Conservation (phyloP, 2,113 vertebrate genomes). For the Indri indri region DNA sequence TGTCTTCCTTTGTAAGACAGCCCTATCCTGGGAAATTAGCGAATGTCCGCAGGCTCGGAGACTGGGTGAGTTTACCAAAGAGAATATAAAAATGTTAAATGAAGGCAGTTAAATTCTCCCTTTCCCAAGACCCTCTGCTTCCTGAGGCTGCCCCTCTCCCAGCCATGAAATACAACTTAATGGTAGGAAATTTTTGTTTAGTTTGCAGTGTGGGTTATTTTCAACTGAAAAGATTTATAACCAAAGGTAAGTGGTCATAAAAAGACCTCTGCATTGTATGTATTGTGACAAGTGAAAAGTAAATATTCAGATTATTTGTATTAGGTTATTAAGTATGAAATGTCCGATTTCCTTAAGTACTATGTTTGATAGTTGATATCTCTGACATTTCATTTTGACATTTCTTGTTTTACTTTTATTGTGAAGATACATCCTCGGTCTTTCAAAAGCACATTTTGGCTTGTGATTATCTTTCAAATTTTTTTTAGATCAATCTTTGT, state of each 20-base stretch:
- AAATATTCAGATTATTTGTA: not conserved
- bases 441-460: too few relatives aligned
- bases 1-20: not conserved
- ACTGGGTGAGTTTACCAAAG: not conserved
- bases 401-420: too few relatives aligned
- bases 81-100: not conserved
- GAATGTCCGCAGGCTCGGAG: not conserved
- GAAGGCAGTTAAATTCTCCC: not conserved
- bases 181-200: not conserved
- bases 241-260: not conserved
- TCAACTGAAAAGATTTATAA: not conserved
- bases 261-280: not conserved
- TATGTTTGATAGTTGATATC: too few relatives aligned
- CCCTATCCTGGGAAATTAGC: not conserved
- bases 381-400: too few relatives aligned
- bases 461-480: too few relatives aligned
- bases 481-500: too few relatives aligned
- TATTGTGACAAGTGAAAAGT: not conserved
- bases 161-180: not conserved
- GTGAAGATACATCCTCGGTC: too few relatives aligned
- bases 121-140: slow-evolving; percentile 18
- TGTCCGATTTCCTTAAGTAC: too few relatives aligned
- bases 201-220: not conserved
- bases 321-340: too few relatives aligned
- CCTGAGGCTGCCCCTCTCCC: not conserved